Evolutionary conservation across 1,140 invertebrate species (phyloP).

Genomic region (Maconellicoccus hirsutus): DNA sequence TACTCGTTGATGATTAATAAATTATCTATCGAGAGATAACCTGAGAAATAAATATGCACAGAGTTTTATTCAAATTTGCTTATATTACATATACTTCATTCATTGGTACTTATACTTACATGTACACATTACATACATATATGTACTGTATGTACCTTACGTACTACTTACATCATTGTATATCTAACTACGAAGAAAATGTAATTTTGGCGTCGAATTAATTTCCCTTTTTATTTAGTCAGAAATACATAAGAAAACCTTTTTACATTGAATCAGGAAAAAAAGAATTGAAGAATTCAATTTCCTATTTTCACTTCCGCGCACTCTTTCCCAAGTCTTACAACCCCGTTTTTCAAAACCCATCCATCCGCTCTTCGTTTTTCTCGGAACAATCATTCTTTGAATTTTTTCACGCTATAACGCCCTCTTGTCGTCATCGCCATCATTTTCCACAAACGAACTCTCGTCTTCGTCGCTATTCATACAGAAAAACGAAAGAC

Average conservation of each 20-base stretch:
- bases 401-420: conserved; percentile 22
- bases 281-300: conserved; percentile 16
- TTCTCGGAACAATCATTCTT: conserved; percentile 15
- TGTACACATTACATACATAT: too few species aligned
- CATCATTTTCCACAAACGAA: conserved; percentile 18
- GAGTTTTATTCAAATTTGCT: too few species aligned
- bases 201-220: conserved; percentile 12
- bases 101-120: too few species aligned
- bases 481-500: neutral
- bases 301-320: conserved; percentile 18
- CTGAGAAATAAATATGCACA: too few species aligned
- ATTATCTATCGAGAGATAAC: too few species aligned
- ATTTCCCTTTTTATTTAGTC: conserved; percentile 17
- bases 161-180: too few species aligned
- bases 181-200: neutral
- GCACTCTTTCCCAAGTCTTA: conserved; percentile 6
- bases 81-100: too few species aligned
- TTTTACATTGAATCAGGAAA: conserved; percentile 14
- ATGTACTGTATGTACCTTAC: neutral
- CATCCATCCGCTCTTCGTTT: neutral
- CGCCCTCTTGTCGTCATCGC: neutral
- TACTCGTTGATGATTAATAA: too few species aligned
- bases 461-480: neutral
- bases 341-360: conserved; percentile 11
- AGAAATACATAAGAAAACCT: conserved; percentile 18